These are phyloP conservation scores for Enoplosus armatus DNA, from an alignment of 2,797 vertebrate genomes.

Conservation along the genomic window DNA sequence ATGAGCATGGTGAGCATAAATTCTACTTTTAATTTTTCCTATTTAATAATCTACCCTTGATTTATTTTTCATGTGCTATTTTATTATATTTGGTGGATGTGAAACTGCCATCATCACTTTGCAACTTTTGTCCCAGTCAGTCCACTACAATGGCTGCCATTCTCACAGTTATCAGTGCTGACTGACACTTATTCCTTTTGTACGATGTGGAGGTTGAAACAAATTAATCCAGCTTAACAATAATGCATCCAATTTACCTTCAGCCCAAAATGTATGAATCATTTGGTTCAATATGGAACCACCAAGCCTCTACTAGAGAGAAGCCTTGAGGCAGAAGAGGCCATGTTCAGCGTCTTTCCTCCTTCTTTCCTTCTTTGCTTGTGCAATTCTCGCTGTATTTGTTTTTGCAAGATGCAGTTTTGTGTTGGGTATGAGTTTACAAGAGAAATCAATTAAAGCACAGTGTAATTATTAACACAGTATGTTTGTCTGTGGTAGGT, in stretches of 20 bases:
- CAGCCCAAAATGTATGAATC: constrained; percentile 8
- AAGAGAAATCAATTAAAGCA: constrained; percentile 50
- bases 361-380: no score
- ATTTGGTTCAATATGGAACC: constrained; percentile 24
- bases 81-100: background rate
- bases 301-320: background rate
- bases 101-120: constrained; percentile 5
- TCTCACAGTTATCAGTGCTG: background rate
- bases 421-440: constrained; percentile 35
- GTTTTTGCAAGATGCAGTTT: constrained; percentile 53
- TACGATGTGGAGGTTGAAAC: background rate
- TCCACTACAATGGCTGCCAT: background rate
- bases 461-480: constrained; percentile 12
- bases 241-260: constrained; percentile 15
- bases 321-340: constrained; percentile 14
- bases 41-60: background rate
- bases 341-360: constrained; percentile 20
- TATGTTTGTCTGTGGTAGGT: constrained; percentile 1
- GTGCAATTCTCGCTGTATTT: constrained; percentile 54
- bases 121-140: background rate
- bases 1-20: background rate
- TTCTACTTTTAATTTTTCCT: background rate
- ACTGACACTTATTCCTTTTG: background rate
- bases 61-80: background rate
- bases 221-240: background rate